Evolutionary conservation across 2,888 invertebrate genomes (phyloP), one percentile per base, ranked within the genome.

Genomic region (Lasioglossum leucozonium): DNA sequence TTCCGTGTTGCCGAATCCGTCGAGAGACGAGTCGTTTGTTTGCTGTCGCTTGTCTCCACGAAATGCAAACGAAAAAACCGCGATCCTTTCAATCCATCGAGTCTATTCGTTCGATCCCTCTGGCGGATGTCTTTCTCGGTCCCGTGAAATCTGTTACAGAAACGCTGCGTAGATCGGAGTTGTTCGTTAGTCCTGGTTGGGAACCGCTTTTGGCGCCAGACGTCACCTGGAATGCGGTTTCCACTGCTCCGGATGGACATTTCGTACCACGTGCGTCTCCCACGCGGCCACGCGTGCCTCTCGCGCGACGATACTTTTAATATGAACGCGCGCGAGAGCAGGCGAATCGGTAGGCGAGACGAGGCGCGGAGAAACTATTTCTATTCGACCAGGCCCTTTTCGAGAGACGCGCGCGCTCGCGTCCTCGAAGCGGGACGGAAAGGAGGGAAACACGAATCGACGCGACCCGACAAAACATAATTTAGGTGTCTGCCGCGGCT

Each of bases 161-260:
- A 18, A 13, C 40, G 77, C 58, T 51, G 37, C 65, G 55, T 58
- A 44, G 51, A n/a, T 22, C 34, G 22, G 11, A 16, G 55, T 5
- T 13, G 44, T 13, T 6, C 4, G n/a, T n/a, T 37, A 18, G 58
- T 16, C 44, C 34, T 71, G 88, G 87, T 87, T 93, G 93, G 93
- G 93, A 92, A 92, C 91, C 93, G 88, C 93, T 92, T 92, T 91
- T 92, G 93, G 93, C 93, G 93, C 92, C 93, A 93, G 93, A 93
- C 92, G 92, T 92, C 92, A 92, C 91, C 90, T 91, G 92, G 93
- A 92, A 93, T 93, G 93, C 91, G 92, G 91, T 92, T 92, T 89
- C 91, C 89, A 91, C 91, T 93, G 91, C 91, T 91, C 90, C 88
- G 87, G 86, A 72, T 81, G 81, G 81, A 86, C 84, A 87, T 86